Conservation (phyloP, 2,888 invertebrate species). For the Diploptera punctata region DNA sequence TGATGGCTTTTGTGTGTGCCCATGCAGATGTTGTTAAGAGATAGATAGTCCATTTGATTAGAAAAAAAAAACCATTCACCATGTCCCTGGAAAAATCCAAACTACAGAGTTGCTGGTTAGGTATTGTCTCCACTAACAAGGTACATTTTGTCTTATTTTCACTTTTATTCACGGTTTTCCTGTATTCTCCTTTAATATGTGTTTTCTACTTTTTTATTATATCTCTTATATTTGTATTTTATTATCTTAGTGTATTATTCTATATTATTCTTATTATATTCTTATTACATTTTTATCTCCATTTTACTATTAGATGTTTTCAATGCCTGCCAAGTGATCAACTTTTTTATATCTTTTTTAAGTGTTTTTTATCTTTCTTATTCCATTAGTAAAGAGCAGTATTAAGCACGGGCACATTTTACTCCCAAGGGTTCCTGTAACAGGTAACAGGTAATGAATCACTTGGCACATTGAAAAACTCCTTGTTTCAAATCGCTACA, state of each 20-base stretch:
- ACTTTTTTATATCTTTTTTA: slow-evolving; percentile 36
- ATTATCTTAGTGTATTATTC: slow-evolving; percentile 44
- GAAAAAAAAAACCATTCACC: slow-evolving; percentile 7
- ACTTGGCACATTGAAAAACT: slow-evolving; percentile 40
- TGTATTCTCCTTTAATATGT: slow-evolving; percentile 43
- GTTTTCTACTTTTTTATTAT: slow-evolving; percentile 46
- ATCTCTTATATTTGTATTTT: slow-evolving; percentile 46
- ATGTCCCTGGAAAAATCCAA: slow-evolving; percentile 6
- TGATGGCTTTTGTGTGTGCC: slow-evolving; percentile 35
- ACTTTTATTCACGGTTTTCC: slow-evolving; percentile 12
- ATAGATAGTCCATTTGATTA: slow-evolving; percentile 23
- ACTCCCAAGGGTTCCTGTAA: neutral
- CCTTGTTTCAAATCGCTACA: slow-evolving; percentile 33
- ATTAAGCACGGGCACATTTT: neutral
- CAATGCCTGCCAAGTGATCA: slow-evolving; percentile 45
- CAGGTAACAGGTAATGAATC: slow-evolving; percentile 42
- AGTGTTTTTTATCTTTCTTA: slow-evolving; percentile 27
- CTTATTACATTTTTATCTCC: slow-evolving; percentile 41
- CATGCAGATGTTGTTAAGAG: slow-evolving; percentile 32
- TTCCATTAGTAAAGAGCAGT: neutral
- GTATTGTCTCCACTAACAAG: slow-evolving; percentile 20
- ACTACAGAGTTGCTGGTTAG: slow-evolving; percentile 5
- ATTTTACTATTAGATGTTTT: slow-evolving; percentile 40
- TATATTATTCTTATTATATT: slow-evolving; percentile 29
- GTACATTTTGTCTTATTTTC: slow-evolving; percentile 20